These are phyloP conservation scores for Electrophaes corylata DNA, from an alignment of 2,888 invertebrate genomes.

Conservation along the genomic window DNA sequence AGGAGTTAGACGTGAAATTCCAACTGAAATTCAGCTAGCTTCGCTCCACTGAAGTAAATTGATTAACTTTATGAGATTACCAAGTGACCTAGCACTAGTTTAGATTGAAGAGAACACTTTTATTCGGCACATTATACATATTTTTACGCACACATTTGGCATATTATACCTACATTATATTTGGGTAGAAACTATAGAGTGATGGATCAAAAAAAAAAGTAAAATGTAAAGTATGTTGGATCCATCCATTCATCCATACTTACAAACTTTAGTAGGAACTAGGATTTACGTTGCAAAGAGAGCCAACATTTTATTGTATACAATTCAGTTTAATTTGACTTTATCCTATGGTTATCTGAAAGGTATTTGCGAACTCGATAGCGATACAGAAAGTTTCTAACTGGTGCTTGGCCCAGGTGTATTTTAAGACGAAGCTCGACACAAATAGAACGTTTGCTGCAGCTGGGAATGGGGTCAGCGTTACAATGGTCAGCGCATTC, in stretches of 20 bases:
- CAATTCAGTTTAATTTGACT: too few species aligned
- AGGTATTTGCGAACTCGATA: background rate
- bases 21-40: slow-evolving; percentile 9
- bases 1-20: slow-evolving; percentile 13
- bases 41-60: slow-evolving; percentile 16
- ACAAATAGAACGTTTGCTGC: slow-evolving; percentile 25
- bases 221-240: too few species aligned
- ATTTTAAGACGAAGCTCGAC: slow-evolving; percentile 17
- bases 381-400: background rate
- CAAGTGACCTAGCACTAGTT: background rate
- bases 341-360: background rate
- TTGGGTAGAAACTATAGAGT: too few species aligned
- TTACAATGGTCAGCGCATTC: slow-evolving; percentile 30
- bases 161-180: too few species aligned
- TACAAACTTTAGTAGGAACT: too few species aligned
- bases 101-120: background rate
- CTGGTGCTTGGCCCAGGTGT: slow-evolving; percentile 12
- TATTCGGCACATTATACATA: too few species aligned
- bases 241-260: too few species aligned
- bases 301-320: too few species aligned
- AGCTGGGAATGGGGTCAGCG: slow-evolving; percentile 28
- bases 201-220: too few species aligned
- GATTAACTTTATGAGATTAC: slow-evolving; percentile 27
- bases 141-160: too few species aligned
- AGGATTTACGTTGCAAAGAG: too few species aligned